Base-by-base conservation (phyloP, 2,113 vertebrate genomes). In the Equus quagga region DNA sequence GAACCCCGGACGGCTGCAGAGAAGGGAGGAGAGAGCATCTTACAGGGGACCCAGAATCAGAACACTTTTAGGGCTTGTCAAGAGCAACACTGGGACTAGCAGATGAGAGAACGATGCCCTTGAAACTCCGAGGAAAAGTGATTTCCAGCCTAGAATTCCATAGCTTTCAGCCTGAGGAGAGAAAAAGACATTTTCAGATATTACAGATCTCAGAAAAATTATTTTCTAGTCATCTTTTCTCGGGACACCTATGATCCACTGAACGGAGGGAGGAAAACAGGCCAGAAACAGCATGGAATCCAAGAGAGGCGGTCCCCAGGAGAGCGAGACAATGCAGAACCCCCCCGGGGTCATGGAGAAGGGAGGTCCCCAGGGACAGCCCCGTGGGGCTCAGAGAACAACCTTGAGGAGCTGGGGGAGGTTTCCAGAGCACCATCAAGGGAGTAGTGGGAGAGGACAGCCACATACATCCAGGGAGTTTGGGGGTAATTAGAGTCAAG, bases 21-120 rank as follows among this genome's bases (percentile, higher is more conserved):
- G 36, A 51, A 8, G 1, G 0, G 9, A 73, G 0, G 9, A 73
- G 9, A 73, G 3, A 0, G 28, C 31, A 19, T 17, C 17, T 8
- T 5, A 6, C 21, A 31, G 31, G 62, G 10, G 28, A 33, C 44
- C 76, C 13, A 21, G 21, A 19, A 41, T 19, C 31, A 44, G 56
- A 44, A 4, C 3, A 3, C 36, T 5, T 28, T 67, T 31, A 0
- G 69, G 70, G 46, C 31, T 3, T 28, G 12, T 15, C 15, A 4
- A 28, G 28, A n/a, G 36, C 36, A 5, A 0, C 0, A 0, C 69
- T 36, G 67, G 46, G 23, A 49, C 31, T 49, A 23, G 36, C 8
- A 14, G 54, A n/a, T 67, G n/a, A 23, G 0, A 23, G 28, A 33
- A 6, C 67, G 6, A 21, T 0, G 23, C 4, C 33, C 31, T 31